Conservation (phyloP, 2,797 vertebrate species). For the Eospalax fontanierii region DNA sequence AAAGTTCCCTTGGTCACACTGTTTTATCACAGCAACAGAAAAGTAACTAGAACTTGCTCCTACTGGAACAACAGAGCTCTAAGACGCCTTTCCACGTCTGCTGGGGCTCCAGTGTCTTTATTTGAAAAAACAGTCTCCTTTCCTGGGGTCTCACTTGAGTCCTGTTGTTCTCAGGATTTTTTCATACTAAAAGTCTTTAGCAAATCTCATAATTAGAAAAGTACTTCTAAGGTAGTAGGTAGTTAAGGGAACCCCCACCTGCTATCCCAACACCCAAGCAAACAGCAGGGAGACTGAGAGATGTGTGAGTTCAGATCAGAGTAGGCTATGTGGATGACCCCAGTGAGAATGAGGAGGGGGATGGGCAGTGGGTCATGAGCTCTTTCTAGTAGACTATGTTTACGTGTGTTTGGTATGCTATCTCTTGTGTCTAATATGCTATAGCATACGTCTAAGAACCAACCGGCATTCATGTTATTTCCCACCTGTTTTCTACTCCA, state of each 20-base stretch:
- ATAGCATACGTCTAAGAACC: background rate
- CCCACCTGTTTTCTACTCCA: background rate
- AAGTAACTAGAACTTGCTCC: background rate
- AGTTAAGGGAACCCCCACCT: too few species aligned
- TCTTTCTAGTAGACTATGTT: background rate
- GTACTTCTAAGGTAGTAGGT: background rate
- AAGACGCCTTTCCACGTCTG: background rate
- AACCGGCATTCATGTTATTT: background rate
- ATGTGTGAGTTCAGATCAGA: too few species aligned
- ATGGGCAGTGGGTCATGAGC: background rate
- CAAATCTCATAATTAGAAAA: background rate
- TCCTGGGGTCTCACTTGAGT: background rate
- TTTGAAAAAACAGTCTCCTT: background rate
- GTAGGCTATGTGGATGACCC: too few species aligned
- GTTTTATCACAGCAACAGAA: too few species aligned
- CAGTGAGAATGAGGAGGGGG: background rate
- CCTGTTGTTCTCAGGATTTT: background rate
- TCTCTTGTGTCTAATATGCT: background rate
- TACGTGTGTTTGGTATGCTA: background rate
- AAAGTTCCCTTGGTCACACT: too few species aligned
- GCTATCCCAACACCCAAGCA: too few species aligned
- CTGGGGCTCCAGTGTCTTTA: background rate
- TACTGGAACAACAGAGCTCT: background rate
- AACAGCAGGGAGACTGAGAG: too few species aligned
- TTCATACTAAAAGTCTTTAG: conserved; percentile 26